Evolutionary conservation across 2,797 vertebrate genomes (phyloP).

Genomic region (Mus caroli): DNA sequence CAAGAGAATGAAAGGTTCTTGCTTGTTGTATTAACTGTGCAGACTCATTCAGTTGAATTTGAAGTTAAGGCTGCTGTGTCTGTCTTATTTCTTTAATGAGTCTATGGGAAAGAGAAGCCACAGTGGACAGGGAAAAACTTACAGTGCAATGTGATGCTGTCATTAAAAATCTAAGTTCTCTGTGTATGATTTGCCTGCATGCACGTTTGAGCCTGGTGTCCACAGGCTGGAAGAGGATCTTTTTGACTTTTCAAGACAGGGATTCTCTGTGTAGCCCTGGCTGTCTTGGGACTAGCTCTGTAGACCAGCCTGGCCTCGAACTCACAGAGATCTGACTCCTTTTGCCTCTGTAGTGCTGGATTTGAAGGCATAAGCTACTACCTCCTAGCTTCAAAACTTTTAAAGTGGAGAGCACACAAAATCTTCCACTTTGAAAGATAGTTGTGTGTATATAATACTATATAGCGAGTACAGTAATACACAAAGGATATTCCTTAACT

Average conservation of each 20-base stretch:
- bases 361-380: background rate
- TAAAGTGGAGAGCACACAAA: background rate
- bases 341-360: background rate
- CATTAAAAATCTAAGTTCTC: background rate
- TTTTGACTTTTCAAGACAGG: background rate
- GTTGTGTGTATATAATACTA: background rate
- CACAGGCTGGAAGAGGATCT: background rate
- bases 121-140: background rate
- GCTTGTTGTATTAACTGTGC: background rate
- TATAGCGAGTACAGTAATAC: background rate
- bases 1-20: background rate
- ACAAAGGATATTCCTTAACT: background rate
- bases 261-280: background rate
- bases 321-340: background rate
- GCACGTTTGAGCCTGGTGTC: background rate
- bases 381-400: conserved; percentile 12
- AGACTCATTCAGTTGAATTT: background rate
- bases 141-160: background rate
- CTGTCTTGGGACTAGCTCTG: background rate
- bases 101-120: background rate
- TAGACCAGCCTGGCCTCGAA: background rate
- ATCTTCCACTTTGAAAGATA: conserved; percentile 35
- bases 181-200: background rate
- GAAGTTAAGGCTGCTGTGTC: background rate
- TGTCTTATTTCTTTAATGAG: background rate